A percentile compares a stretch with the other conserved stretches of the same genome.
Conservation (phyloP, 2,797 vertebrate species). For the Cossypha caffra region DNA sequence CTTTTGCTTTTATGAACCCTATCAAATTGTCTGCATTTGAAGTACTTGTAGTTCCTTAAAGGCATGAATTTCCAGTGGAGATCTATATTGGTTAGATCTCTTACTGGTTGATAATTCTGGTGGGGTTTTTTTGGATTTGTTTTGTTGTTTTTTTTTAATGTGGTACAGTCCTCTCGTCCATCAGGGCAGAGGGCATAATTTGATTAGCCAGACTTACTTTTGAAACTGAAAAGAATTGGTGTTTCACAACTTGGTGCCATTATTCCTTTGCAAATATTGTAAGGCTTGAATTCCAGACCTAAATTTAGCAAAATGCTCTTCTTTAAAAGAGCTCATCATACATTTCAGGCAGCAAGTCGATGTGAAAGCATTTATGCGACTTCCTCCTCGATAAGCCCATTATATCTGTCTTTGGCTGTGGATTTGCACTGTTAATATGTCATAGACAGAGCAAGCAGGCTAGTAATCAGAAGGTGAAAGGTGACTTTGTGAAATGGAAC, state of each 20-base stretch:
- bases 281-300: background rate
- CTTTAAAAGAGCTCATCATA: background rate
- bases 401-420: background rate
- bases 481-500: background rate
- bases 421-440: background rate
- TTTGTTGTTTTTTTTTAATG: background rate
- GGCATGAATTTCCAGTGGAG: background rate
- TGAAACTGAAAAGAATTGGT: background rate
- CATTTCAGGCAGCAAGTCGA: background rate
- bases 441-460: background rate
- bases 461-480: slow-evolving; percentile 10
- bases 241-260: background rate
- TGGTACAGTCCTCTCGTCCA: fast-evolving
- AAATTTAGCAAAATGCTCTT: background rate
- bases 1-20: background rate
- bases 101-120: background rate
- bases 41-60: background rate
- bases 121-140: background rate
- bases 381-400: background rate
- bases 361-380: background rate
- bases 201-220: background rate
- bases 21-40: background rate
- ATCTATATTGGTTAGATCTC: background rate
- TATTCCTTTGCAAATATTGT: background rate
- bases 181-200: background rate